phyloP scores from a whole-genome alignment of 2,888 invertebrate genomes.

The Prostheceraeus crozeri region DNA sequence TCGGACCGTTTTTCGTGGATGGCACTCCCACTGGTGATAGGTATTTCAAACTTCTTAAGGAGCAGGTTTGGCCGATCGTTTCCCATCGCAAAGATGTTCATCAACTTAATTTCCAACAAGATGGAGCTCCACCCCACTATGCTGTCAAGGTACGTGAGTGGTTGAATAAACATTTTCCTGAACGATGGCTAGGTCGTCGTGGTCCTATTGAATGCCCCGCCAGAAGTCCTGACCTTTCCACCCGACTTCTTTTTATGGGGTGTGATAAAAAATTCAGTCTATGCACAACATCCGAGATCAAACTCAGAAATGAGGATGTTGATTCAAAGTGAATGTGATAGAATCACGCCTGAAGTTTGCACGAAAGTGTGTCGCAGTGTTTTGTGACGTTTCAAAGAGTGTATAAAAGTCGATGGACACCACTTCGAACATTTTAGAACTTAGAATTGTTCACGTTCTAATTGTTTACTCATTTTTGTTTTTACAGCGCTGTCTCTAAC shows the following conservation, averaged over 20 bases:
- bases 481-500: too few species aligned
- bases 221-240: conserved; percentile 5
- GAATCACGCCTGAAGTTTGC: conserved; percentile 23
- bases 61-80: conserved; percentile 16
- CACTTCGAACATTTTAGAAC: too few species aligned
- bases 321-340: conserved; percentile 3
- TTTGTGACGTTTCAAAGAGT: too few species aligned
- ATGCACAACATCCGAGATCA: conserved; percentile 4
- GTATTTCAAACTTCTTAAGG: conserved; percentile 31
- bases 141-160: not conserved
- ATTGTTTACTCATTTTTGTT: too few species aligned
- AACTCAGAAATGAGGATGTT: not conserved
- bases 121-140: conserved; percentile 7
- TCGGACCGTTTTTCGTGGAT: conserved; percentile 21
- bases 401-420: too few species aligned
- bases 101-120: conserved; percentile 29
- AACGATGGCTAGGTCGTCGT: conserved; percentile 9
- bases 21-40: conserved; percentile 27
- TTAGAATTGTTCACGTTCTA: too few species aligned
- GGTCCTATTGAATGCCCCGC: conserved; percentile 23
- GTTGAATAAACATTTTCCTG: conserved; percentile 17
- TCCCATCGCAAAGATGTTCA: not conserved
- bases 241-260: conserved; percentile 20
- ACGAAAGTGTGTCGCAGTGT: conserved; percentile 11
- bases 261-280: conserved; percentile 12